Evolutionary conservation across 1,140 invertebrate species (phyloP).

Genomic region (Heliconius nattereri): DNA sequence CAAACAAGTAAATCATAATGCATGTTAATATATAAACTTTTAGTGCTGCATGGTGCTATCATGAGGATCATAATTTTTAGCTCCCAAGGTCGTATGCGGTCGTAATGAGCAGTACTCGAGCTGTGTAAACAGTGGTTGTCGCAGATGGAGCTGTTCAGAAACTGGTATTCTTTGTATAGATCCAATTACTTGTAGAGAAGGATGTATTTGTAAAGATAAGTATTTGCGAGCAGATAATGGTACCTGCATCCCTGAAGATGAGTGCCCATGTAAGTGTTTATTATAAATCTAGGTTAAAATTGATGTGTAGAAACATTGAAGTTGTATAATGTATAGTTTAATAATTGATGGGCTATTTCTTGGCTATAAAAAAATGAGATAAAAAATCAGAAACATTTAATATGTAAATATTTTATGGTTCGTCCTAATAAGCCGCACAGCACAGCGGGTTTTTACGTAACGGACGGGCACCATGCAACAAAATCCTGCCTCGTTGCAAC

Average conservation of each 20-base stretch:
- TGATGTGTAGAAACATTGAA: no score
- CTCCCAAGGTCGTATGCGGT: not conserved
- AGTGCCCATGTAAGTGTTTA: conserved; percentile 28
- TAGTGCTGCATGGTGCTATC: no score
- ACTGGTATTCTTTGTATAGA: conserved; percentile 19
- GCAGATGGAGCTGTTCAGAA: conserved; percentile 26
- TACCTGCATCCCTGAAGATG: conserved; percentile 28
- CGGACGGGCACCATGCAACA: no score
- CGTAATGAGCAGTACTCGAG: conserved; percentile 16
- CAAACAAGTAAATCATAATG: not conserved
- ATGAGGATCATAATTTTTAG: not conserved
- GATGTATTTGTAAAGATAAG: conserved; percentile 42
- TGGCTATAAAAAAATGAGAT: no score
- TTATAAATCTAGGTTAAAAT: not conserved
- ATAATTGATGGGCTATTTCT: no score
- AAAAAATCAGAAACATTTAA: no score
- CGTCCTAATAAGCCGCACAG: no score
- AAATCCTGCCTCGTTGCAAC: no score
- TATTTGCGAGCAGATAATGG: conserved; percentile 39
- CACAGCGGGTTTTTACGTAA: no score
- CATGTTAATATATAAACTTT: no score
- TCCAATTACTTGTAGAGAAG: conserved; percentile 12
- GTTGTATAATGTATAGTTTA: no score
- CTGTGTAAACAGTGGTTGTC: conserved; percentile 30
- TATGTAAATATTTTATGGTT: no score